Conservation (phyloP, 2,797 vertebrate genomes). For the Chloroceryle amazona region DNA sequence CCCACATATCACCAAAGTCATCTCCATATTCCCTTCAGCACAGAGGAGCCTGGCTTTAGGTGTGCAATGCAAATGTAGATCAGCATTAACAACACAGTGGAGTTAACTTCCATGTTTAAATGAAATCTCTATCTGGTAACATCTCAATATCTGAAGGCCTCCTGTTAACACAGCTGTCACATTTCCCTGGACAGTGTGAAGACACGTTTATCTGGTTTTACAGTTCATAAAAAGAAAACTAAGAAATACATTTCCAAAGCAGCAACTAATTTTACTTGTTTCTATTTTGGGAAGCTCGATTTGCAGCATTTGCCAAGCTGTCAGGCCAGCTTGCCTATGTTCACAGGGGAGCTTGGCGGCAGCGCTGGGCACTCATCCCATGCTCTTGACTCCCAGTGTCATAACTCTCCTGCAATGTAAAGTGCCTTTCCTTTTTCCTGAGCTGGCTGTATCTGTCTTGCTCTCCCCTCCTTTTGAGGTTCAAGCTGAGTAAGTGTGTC, state of each 20-base stretch:
- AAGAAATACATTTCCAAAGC: conserved; percentile 23
- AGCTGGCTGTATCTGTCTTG: too few relatives aligned
- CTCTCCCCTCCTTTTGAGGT: not conserved
- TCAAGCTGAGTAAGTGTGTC: not conserved
- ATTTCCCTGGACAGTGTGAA: not conserved
- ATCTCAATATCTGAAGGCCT: not conserved
- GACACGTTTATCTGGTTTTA: not conserved
- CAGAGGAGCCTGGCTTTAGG: not conserved
- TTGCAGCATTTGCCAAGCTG: not conserved
- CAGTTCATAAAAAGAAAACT: not conserved
- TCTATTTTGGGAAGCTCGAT: conserved; percentile 7
- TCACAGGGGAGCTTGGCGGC: not conserved
- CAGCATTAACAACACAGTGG: not conserved
- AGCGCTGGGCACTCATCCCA: not conserved
- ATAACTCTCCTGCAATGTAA: not conserved
- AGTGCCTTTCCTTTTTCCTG: not conserved
- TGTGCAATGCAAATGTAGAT: not conserved
- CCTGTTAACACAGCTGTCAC: not conserved
- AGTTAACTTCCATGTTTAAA: not conserved
- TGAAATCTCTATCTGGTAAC: not conserved
- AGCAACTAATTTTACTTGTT: conserved; percentile 26
- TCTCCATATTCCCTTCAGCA: not conserved
- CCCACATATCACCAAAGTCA: not conserved
- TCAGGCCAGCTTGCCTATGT: not conserved
- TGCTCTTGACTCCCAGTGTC: not conserved